Evolutionary conservation across 2,797 vertebrate species (phyloP).

Genomic region (Premnoplex brunnescens): DNA sequence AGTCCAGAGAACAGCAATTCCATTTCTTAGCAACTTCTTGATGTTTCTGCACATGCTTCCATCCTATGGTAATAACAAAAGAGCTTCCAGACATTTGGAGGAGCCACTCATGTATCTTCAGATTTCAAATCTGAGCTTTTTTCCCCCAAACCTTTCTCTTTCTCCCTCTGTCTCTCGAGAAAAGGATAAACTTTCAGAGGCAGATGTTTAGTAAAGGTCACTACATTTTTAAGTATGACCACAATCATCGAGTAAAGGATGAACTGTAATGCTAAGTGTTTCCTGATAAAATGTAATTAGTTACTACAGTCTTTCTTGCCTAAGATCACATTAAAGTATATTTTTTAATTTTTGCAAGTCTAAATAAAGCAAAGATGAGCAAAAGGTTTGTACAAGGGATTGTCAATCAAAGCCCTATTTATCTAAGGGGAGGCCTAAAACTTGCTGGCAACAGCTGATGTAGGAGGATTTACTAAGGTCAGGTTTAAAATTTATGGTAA

Average conservation of each 20-base stretch:
- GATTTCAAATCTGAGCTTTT: neutral
- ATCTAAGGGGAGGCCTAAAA: neutral
- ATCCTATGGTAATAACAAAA: neutral
- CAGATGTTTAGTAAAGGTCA: conserved; percentile 39
- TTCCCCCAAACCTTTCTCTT: neutral
- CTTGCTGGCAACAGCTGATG: neutral
- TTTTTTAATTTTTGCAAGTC: neutral
- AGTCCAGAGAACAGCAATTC: neutral
- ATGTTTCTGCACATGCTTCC: neutral
- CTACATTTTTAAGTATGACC: neutral
- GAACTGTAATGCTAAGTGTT: neutral
- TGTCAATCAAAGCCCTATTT: neutral
- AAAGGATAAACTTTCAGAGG: neutral
- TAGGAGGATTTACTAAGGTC: neutral
- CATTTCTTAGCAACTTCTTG: neutral
- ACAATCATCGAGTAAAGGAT: neutral
- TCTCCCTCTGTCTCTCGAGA: neutral
- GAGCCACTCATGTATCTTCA: neutral
- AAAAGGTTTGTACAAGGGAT: neutral
- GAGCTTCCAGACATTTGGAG: neutral
- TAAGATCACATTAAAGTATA: neutral
- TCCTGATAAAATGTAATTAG: neutral
- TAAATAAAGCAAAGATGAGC: neutral
- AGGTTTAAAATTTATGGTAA: neutral
- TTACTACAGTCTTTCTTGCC: neutral